Conservation (phyloP, 2,113 vertebrate species). For the Phycodurus eques region DNA sequence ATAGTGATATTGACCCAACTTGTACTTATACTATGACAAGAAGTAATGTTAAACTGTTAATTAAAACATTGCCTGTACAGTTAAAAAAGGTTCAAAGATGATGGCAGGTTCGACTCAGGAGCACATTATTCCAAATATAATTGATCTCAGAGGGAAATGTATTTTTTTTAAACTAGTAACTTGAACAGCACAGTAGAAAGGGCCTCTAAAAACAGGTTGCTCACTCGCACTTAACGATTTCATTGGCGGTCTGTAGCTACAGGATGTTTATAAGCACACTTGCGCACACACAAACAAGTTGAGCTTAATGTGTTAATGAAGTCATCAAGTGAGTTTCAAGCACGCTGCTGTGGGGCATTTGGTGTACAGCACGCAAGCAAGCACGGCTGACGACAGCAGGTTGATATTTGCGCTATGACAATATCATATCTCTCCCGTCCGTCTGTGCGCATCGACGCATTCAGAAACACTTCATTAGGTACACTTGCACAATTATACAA, state of each 20-base stretch:
- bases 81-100: not conserved
- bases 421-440: conserved; percentile 10
- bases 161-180: not conserved
- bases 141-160: conserved; percentile 1
- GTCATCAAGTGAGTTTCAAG: conserved; percentile 17
- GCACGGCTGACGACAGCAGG: conserved; percentile 28
- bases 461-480: not conserved
- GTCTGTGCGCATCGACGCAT: not conserved
- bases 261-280: conserved; percentile 12
- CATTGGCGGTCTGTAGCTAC: not conserved
- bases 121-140: not conserved
- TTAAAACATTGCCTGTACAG: not conserved
- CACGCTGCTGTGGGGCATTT: not conserved
- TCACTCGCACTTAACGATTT: conserved; percentile 1
- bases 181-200: not conserved
- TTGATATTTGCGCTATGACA: not conserved
- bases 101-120: not conserved
- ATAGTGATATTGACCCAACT: not conserved
- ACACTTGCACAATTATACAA: not conserved
- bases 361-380: not conserved
- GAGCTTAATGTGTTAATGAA: conserved; percentile 20
- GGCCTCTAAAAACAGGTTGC: not conserved
- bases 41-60: not conserved
- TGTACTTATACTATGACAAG: not conserved
- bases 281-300: conserved; percentile 14